A percentile compares a stretch with the other conserved stretches of the same genome.
Conservation (phyloP, 2,888 invertebrate genomes). For the Orthonychiurus folsomi region DNA sequence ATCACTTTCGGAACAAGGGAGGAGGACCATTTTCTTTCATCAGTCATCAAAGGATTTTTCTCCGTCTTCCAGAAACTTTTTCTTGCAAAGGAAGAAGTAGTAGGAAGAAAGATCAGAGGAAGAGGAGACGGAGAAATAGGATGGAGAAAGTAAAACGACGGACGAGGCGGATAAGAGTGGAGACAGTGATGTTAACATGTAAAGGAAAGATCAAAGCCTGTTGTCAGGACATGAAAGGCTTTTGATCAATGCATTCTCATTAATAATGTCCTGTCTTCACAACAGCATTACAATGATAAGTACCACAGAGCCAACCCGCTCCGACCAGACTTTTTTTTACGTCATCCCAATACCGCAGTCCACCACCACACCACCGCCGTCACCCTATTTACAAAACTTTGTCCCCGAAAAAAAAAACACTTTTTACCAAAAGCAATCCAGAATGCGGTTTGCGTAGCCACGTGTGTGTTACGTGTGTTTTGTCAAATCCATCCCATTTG, state of each 20-base stretch:
- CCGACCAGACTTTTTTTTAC: no score
- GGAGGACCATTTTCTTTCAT: conserved; percentile 36
- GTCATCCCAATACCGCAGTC: conserved; percentile 10
- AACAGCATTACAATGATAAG: conserved; percentile 40
- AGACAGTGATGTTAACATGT: conserved; percentile 10
- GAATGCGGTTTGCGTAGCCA: no score
- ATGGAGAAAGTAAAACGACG: conserved; percentile 20
- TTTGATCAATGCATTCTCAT: conserved; percentile 41
- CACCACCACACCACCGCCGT: conserved; percentile 1
- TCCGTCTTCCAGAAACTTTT: neutral
- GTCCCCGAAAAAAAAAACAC: neutral
- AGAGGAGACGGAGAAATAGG: conserved; percentile 24
- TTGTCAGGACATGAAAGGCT: conserved; percentile 38
- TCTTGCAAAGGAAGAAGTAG: conserved; percentile 28
- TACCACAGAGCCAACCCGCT: conserved; percentile 25
- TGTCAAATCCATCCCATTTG: no score
- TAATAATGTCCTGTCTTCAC: conserved; percentile 41
- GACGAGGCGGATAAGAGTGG: conserved; percentile 19
- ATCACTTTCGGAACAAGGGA: conserved; percentile 31
- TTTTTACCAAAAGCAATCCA: no score
- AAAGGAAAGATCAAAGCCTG: conserved; percentile 12
- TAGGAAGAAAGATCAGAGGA: conserved; percentile 29
- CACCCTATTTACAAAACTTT: conserved; percentile 1
- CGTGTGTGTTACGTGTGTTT: no score
- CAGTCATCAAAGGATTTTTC: conserved; percentile 34